Conservation (phyloP, 2,797 vertebrate genomes). For the Catamblyrhynchus diadema region DNA sequence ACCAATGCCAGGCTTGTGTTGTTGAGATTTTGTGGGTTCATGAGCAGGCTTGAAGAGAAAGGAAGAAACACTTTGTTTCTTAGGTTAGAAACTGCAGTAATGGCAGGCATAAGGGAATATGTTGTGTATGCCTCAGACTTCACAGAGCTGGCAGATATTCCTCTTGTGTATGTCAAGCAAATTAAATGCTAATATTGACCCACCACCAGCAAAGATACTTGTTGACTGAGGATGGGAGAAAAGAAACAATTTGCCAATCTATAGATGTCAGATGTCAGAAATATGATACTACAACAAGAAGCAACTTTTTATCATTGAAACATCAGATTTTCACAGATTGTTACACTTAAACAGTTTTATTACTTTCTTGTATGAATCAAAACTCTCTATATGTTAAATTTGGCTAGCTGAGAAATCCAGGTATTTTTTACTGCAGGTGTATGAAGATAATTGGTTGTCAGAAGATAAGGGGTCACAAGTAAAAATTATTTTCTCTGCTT, state of each 20-base stretch:
- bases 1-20: background rate
- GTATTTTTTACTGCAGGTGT: background rate
- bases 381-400: background rate
- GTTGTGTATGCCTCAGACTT: background rate
- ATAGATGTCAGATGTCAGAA: background rate
- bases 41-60: background rate
- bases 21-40: background rate
- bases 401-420: background rate
- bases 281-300: background rate
- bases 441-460: background rate
- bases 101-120: background rate
- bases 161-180: background rate
- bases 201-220: background rate
- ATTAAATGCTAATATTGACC: conserved; percentile 30
- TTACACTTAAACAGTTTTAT: background rate
- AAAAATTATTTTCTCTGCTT: background rate
- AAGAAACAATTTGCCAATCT: background rate
- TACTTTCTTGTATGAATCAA: background rate
- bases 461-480: background rate
- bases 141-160: background rate
- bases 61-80: background rate
- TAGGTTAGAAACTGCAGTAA: background rate
- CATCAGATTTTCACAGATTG: background rate
- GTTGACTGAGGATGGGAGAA: background rate
- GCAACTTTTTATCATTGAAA: background rate